These are phyloP conservation scores for Paradisaea rubra DNA, from an alignment of 2,113 vertebrate species.

Conservation along the genomic window DNA sequence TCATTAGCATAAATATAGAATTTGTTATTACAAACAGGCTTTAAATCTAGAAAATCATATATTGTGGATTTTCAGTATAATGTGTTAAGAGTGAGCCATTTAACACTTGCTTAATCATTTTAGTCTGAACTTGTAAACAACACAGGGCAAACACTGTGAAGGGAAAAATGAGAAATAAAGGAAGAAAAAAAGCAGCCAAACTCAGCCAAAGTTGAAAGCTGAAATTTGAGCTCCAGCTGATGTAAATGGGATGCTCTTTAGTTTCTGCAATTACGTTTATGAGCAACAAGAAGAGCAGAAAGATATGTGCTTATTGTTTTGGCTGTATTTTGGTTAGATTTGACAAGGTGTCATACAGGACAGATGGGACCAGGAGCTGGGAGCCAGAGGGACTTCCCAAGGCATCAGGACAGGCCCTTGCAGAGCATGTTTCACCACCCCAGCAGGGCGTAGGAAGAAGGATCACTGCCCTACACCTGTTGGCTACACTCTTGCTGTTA, in stretches of 20 bases:
- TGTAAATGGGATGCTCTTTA: background rate
- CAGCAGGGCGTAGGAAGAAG: background rate
- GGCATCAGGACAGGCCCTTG: background rate
- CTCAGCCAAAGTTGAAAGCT: background rate
- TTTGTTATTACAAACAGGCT: background rate
- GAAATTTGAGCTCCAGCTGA: background rate
- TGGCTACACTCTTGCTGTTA: background rate
- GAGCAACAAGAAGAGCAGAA: background rate
- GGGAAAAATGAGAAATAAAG: background rate
- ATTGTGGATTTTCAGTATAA: background rate
- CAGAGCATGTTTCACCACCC: rapidly evolving
- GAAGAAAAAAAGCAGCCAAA: background rate
- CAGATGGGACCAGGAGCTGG: background rate
- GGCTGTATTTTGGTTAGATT: background rate
- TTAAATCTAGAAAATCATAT: background rate
- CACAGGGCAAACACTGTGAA: background rate
- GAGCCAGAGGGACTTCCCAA: background rate
- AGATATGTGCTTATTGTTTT: background rate
- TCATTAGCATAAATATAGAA: background rate
- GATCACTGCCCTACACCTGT: background rate
- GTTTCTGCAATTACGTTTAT: background rate
- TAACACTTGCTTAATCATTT: background rate
- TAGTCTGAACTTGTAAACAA: background rate
- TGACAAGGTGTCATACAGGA: background rate
- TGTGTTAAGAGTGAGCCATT: background rate